These are phyloP conservation scores for Catagonus wagneri DNA, from an alignment of 2,113 vertebrate genomes.

Conservation along the genomic window DNA sequence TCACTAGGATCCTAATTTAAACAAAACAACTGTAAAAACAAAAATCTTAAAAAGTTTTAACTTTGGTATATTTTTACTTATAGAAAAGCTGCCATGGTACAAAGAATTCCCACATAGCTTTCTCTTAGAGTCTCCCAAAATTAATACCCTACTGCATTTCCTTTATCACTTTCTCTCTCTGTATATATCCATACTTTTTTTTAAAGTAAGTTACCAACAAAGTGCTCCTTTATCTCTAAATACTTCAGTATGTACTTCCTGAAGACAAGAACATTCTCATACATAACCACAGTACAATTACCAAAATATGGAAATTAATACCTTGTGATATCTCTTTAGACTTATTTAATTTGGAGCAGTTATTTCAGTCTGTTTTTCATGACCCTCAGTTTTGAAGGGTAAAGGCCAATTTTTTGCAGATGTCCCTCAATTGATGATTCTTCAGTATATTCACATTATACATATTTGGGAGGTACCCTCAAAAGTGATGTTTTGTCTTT, in stretches of 20 bases:
- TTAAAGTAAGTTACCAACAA: background rate
- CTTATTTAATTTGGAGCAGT: background rate
- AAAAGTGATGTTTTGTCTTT: background rate
- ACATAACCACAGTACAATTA: background rate
- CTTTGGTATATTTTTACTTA: slow-evolving; percentile 38
- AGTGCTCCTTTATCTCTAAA: background rate
- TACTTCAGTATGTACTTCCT: background rate
- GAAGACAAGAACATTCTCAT: background rate
- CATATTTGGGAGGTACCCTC: background rate
- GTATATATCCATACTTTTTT: background rate
- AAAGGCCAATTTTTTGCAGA: background rate
- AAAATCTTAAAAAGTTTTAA: background rate
- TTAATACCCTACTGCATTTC: background rate
- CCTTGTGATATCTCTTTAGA: background rate
- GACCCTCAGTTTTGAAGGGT: background rate
- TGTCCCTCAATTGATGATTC: background rate
- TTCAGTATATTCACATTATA: background rate
- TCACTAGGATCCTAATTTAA: background rate
- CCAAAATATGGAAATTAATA: background rate
- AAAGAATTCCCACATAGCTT: background rate
- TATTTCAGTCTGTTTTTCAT: background rate
- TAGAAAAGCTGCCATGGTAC: background rate
- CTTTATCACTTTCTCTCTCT: background rate
- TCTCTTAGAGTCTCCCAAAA: background rate
- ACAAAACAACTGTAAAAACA: background rate